phyloP scores from a whole-genome alignment of 2,888 invertebrate genomes.

The Fissipunctia ypsillon region DNA sequence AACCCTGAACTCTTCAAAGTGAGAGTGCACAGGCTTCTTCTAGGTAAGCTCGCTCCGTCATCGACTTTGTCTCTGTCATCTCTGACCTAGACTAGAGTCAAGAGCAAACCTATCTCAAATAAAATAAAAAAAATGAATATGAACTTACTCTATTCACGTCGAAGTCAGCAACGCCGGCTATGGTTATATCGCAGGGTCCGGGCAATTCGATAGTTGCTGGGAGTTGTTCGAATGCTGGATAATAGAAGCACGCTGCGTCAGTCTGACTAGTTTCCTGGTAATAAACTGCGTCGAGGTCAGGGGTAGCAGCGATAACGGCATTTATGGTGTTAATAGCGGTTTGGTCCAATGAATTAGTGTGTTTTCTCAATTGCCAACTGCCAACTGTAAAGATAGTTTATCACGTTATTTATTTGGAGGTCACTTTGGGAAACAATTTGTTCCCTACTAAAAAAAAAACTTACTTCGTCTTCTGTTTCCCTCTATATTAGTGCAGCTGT shows the following conservation, averaged over 20 bases:
- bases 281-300: constrained; percentile 56
- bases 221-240: background rate
- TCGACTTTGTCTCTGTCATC: too few relatives aligned
- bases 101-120: too few relatives aligned
- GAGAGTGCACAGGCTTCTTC: too few relatives aligned
- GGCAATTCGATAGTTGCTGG: constrained; percentile 20
- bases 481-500: constrained; percentile 78
- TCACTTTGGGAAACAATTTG: background rate
- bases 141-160: background rate
- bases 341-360: constrained; percentile 69
- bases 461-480: constrained; percentile 80
- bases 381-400: constrained; percentile 72
- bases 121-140: too few relatives aligned
- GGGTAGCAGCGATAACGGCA: background rate
- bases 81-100: too few relatives aligned
- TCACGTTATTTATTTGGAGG: background rate
- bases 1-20: too few relatives aligned
- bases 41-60: too few relatives aligned
- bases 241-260: constrained; percentile 25
- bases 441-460: background rate
- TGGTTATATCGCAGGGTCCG: background rate
- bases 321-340: constrained; percentile 51
- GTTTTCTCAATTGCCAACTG: constrained; percentile 85
- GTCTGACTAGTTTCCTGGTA: constrained; percentile 70
- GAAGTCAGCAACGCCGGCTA: constrained; percentile 4